Evolutionary conservation across 92 coral and sea anemone species (phyloP), one percentile per base, ranked within the genome.

Genomic region (Plumapathes pennacea): DNA sequence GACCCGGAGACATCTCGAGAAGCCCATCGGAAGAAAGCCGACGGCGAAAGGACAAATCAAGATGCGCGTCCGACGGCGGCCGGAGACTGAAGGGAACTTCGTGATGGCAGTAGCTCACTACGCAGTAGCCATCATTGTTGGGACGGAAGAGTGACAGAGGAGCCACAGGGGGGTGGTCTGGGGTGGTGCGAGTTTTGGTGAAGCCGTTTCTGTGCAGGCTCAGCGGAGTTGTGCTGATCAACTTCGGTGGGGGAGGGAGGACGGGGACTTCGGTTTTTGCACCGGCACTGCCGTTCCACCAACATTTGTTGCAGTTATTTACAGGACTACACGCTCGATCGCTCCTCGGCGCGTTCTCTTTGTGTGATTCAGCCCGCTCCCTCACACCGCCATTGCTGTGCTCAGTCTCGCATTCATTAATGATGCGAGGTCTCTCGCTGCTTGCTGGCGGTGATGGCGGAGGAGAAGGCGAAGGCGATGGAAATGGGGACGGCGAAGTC

Each of bases 211-310:
- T 44, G 30, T 46, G 19, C 3, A 49, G 28, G 8, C 31, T 6
- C 17, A 49, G 31, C 0, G 70, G 60, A 0, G 74, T 74, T 9
- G 83, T 64, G 52, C 95, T 84, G 54, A 87, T 87, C 9, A 87
- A 86, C 46, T 87, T 87, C 3, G 96, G 96, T 11, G 96, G 96
- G 0, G 85, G 88, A 0, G 96, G 96, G 1, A 87, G 90, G 18
- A 75, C 74, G 39, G 77, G 88, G 17, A 62, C 25, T 22, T 81
- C 83, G 13, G 59, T 62, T 12, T 76, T 55, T 22, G 82, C 57
- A n/a, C 70, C 80, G 3, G 73, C 46, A 4, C 96, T 65, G 25
- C 66, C 60, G 72, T 80, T 61, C 85, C 96, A 83, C 30, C 64
- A 78, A 22, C 71, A 71, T 36, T 87, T 85, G 36, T 81, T 57